phyloP scores from a whole-genome alignment of 2,113 vertebrate genomes.

The Natator depressus region DNA sequence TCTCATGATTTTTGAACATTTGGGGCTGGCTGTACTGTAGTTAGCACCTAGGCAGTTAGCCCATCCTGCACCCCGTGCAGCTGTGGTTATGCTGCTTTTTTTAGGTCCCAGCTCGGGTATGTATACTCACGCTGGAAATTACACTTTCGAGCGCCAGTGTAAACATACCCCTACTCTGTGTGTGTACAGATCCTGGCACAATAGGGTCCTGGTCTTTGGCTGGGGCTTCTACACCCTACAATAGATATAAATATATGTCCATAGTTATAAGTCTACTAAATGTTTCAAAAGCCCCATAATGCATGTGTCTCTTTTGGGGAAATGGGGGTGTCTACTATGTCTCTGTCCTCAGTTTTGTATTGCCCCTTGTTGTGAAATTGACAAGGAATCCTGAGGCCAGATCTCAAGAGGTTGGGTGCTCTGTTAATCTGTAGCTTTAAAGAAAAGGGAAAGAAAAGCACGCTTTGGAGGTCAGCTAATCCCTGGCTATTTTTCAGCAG shows the following conservation, averaged over 20 bases:
- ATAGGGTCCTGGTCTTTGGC: not conserved
- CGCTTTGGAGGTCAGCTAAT: not conserved
- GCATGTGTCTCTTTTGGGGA: not conserved
- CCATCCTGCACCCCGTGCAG: not conserved
- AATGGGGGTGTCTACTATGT: not conserved
- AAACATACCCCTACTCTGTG: not conserved
- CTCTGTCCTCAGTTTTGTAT: conserved; percentile 1
- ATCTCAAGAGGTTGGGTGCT: not conserved
- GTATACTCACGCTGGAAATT: not conserved
- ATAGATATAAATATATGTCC: not conserved
- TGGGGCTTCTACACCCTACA: fast-evolving
- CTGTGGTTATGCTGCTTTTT: not conserved
- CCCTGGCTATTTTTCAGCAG: not conserved
- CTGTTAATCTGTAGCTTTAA: not conserved
- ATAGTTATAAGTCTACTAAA: not conserved
- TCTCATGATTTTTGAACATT: not conserved
- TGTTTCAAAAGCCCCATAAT: not conserved
- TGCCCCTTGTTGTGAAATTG: not conserved
- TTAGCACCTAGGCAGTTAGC: not conserved
- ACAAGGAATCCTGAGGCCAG: not conserved
- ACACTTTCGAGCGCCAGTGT: not conserved
- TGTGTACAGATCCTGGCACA: not conserved
- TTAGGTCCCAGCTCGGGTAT: not conserved
- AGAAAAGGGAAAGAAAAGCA: not conserved
- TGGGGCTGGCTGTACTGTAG: not conserved